Conservation (phyloP, 2,888 invertebrate species). For the Sisyra nigra region DNA sequence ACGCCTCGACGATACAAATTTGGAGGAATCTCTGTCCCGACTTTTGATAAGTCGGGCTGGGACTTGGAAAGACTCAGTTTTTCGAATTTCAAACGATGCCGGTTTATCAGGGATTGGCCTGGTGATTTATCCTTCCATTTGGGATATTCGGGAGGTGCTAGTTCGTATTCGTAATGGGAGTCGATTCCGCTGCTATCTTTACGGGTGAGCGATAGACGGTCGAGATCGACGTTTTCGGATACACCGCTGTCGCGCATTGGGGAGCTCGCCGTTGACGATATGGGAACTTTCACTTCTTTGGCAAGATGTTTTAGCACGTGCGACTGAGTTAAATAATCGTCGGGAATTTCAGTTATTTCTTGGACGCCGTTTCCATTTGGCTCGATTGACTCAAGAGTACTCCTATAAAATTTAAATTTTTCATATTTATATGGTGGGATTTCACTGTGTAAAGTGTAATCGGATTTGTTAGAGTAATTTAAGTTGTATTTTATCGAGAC, state of each 20-base stretch:
- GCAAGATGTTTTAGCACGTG: slow-evolving; percentile 72
- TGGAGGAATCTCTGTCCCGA: slow-evolving; percentile 9
- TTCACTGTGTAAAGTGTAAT: no score
- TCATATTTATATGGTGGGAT: no score
- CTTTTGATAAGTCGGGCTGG: slow-evolving; percentile 65
- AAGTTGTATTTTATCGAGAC: no score
- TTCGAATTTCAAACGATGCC: slow-evolving; percentile 22
- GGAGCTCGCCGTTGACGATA: slow-evolving; percentile 16
- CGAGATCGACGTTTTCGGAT: slow-evolving; percentile 16
- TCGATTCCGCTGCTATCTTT: slow-evolving; percentile 17
- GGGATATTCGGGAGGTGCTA: slow-evolving; percentile 26
- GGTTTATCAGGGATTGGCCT: slow-evolving; percentile 19
- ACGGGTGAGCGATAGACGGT: slow-evolving; percentile 14
- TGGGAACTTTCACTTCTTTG: slow-evolving; percentile 43
- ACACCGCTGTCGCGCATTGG: slow-evolving; percentile 15
- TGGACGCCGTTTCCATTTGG: slow-evolving; percentile 24
- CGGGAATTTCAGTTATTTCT: slow-evolving; percentile 72
- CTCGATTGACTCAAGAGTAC: slow-evolving; percentile 11
- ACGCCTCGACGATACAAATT: slow-evolving; percentile 22
- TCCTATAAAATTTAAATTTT: no score
- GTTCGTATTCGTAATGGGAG: slow-evolving; percentile 16
- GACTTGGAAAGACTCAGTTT: slow-evolving; percentile 57
- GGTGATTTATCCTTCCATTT: slow-evolving; percentile 26
- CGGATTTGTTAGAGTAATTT: no score
- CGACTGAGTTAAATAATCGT: slow-evolving; percentile 68